Evolutionary conservation across 2,113 vertebrate genomes (phyloP).

Genomic region (Megaceryle torquata): DNA sequence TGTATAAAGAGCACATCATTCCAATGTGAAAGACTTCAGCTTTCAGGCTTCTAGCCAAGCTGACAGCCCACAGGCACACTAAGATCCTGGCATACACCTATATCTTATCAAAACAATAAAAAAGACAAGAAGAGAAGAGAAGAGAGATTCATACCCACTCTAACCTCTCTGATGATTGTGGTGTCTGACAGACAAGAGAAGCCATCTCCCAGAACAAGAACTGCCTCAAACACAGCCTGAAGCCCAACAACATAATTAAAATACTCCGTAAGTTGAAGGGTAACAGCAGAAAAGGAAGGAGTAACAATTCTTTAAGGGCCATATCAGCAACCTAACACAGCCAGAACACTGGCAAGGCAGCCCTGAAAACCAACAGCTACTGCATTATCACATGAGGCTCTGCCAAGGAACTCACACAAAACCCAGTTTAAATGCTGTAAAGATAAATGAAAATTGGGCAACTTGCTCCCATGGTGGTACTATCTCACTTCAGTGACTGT

Average conservation of each 20-base stretch:
- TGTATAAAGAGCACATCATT: background rate
- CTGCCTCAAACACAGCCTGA: background rate
- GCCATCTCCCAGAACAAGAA: background rate
- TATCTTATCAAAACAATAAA: background rate
- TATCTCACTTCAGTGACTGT: background rate
- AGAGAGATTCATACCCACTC: background rate
- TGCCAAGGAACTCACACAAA: background rate
- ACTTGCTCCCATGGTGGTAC: background rate
- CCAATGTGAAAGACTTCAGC: background rate
- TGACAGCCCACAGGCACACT: background rate
- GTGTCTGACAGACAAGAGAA: background rate
- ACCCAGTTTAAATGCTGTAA: background rate
- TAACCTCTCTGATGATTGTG: accelerated
- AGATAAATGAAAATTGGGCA: background rate
- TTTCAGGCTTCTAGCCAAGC: background rate
- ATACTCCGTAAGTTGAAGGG: background rate
- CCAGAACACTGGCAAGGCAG: background rate
- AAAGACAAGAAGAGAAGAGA: background rate
- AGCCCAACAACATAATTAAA: background rate
- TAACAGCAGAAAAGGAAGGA: background rate
- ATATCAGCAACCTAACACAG: background rate
- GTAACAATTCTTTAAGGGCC: background rate
- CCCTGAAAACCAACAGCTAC: background rate
- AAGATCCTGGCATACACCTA: background rate
- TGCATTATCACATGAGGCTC: background rate